Evolutionary conservation across 2,888 invertebrate genomes (phyloP).

Genomic region (Invenusta paracnida): DNA sequence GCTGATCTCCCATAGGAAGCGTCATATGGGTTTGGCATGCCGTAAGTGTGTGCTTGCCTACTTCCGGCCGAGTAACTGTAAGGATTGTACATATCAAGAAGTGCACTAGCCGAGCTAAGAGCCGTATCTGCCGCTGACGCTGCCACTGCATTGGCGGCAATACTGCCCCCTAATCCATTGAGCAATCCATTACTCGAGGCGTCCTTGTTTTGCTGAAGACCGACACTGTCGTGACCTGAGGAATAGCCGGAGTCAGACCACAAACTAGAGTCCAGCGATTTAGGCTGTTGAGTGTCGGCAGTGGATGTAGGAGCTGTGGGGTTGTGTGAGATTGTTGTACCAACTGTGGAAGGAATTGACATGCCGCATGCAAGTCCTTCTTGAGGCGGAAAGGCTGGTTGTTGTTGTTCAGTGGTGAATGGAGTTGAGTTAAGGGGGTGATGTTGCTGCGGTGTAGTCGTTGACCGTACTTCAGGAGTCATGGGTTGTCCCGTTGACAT

Average conservation of each 20-base stretch:
- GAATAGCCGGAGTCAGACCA: constrained; percentile 43
- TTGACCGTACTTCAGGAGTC: not conserved
- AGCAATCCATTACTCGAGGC: not conserved
- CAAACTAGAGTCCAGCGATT: constrained; percentile 35
- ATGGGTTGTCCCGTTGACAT: constrained; percentile 24
- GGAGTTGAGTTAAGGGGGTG: not conserved
- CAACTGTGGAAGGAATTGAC: not conserved
- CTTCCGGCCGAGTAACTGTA: not conserved
- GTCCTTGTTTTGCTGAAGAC: not conserved
- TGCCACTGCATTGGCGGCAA: no score
- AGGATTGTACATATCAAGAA: constrained; percentile 8
- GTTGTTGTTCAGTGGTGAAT: not conserved
- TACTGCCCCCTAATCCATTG: not conserved
- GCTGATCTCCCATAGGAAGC: not conserved
- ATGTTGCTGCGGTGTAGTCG: constrained; percentile 16
- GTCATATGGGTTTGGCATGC: constrained; percentile 27
- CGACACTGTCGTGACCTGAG: constrained; percentile 39
- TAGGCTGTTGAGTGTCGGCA: constrained; percentile 28
- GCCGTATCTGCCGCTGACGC: not conserved
- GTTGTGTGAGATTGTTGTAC: constrained; percentile 13
- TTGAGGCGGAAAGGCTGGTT: not conserved
- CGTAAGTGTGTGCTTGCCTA: not conserved
- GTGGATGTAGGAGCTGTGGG: constrained; percentile 13
- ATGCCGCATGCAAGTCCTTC: not conserved
- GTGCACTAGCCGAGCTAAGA: not conserved